Evolutionary conservation across 2,888 invertebrate genomes (phyloP), one percentile per base, ranked within the genome.

Genomic region (Eustalomyia histrio): DNA sequence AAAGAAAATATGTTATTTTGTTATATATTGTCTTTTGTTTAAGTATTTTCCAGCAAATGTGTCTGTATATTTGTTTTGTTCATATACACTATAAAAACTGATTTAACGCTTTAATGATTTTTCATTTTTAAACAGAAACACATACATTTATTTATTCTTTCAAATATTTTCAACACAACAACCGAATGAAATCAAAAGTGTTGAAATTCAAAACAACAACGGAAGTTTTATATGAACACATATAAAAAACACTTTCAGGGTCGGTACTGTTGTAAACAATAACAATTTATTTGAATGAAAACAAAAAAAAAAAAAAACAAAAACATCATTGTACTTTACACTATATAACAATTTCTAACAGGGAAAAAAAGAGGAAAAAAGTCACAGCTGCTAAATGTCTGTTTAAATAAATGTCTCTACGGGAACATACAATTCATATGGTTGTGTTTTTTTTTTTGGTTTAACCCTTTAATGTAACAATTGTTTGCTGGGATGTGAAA

Each of bases 341-440:
- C 43, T 21, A 29, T 16, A 29, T 1, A 24, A 3, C 33, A 69
- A 39, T 2, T 12, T 2, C 4, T 53, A 63, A 53, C 14, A 57
- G 29, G 24, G 61, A 21, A 14, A 29, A 53, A 61, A 52, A 76
- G 12, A 60, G 71, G 35, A 18, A 72, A 80, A 80, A 76, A 67
- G 78, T 81, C 78, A 81, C 81, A 81, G 74, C 78, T 81, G 81
- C 78, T 78, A 72, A 78, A 81, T 78, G 81, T 78, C 81, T 81
- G 74, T 71, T 78, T 78, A 78, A 74, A 81, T 78, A 67, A 71
- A 75, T 75, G 74, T 78, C 79, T 80, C 67, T 75, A 57, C 16
- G 65, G 65, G 35, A 53, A 35, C 50, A 73, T 55, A 35, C 24
- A 39, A 47, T n/a, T 47, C 43, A 47, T 47, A n/a, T 47, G 43